A percentile compares a stretch with the other conserved stretches of the same genome.
phyloP scores from a whole-genome alignment of 1,140 invertebrate genomes.

The Micrasema minimum region DNA sequence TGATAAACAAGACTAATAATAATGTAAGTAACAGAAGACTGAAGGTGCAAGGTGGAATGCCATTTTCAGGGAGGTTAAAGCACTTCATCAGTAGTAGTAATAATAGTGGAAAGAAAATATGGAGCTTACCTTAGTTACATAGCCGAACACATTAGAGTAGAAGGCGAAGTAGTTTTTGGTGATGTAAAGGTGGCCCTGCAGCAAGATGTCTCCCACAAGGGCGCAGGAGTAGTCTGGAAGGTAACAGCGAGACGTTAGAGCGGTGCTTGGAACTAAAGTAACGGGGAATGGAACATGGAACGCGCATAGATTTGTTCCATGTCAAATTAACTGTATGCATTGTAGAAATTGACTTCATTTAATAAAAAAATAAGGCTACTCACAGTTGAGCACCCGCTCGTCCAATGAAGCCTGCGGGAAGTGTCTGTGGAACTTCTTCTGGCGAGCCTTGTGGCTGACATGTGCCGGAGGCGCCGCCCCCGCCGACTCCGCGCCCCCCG shows the following conservation, averaged over 20 bases:
- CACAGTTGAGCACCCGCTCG: constrained; percentile 83
- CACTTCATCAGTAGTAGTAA: too few species aligned
- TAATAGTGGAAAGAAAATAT: too few species aligned
- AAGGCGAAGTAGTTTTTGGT: constrained; percentile 94
- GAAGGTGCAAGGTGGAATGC: too few species aligned
- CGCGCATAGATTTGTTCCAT: too few species aligned
- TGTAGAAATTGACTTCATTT: too few species aligned
- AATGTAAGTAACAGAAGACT: too few species aligned
- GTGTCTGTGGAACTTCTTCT: constrained; percentile 80
- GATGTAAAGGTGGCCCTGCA: constrained; percentile 93
- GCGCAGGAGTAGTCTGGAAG: constrained; percentile 91
- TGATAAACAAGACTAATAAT: too few species aligned
- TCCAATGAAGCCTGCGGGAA: constrained; percentile 79
- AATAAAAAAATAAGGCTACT: constrained; percentile 64
- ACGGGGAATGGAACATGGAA: neutral
- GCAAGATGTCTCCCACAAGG: constrained; percentile 88
- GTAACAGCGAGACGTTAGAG: too few species aligned
- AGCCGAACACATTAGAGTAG: constrained; percentile 94
- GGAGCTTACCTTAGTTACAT: constrained; percentile 86
- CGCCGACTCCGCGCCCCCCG: constrained; percentile 51
- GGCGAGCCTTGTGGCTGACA: constrained; percentile 71
- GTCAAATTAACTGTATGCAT: too few species aligned
- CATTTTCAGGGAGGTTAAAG: too few species aligned
- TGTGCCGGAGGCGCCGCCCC: constrained; percentile 53
- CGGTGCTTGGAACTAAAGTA: neutral